Evolutionary conservation across 2,888 invertebrate genomes (phyloP).

Genomic region (Neria commutata): DNA sequence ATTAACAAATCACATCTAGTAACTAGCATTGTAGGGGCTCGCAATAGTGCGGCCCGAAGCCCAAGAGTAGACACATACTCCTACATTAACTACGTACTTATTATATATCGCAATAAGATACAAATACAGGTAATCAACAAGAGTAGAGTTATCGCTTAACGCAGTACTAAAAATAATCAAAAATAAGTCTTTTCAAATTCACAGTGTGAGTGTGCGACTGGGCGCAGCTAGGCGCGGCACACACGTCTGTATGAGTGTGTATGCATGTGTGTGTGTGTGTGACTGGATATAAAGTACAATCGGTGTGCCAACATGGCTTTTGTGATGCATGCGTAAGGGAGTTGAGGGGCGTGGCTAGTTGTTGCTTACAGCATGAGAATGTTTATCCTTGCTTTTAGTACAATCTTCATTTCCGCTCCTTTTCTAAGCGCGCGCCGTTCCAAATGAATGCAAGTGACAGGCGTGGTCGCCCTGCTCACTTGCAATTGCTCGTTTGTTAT

Average conservation of each 20-base stretch:
- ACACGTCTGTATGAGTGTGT: neutral
- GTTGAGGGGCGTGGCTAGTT: neutral
- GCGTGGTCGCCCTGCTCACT: too few relatives aligned
- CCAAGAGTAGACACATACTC: too few relatives aligned
- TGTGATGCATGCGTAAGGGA: too few relatives aligned
- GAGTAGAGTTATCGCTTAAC: too few relatives aligned
- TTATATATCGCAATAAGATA: too few relatives aligned
- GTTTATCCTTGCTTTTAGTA: slow-evolving; percentile 10
- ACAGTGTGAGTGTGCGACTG: slow-evolving; percentile 40
- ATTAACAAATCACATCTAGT: slow-evolving; percentile 12
- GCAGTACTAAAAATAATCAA: slow-evolving; percentile 24
- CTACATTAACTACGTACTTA: too few relatives aligned
- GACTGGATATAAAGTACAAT: neutral
- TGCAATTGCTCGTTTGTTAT: slow-evolving; percentile 13
- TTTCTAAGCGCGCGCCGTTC: neutral
- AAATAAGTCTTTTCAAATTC: slow-evolving; percentile 57
- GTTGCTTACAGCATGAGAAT: slow-evolving; percentile 1
- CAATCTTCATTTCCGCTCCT: neutral
- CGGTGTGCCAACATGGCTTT: neutral
- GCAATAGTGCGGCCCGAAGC: too few relatives aligned
- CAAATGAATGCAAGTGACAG: too few relatives aligned
- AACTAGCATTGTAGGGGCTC: slow-evolving; percentile 36
- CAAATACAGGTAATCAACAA: too few relatives aligned
- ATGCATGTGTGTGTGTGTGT: slow-evolving; percentile 3
- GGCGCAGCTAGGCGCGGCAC: neutral